Conservation (phyloP, 2,113 vertebrate genomes). For the Heterotis niloticus region DNA sequence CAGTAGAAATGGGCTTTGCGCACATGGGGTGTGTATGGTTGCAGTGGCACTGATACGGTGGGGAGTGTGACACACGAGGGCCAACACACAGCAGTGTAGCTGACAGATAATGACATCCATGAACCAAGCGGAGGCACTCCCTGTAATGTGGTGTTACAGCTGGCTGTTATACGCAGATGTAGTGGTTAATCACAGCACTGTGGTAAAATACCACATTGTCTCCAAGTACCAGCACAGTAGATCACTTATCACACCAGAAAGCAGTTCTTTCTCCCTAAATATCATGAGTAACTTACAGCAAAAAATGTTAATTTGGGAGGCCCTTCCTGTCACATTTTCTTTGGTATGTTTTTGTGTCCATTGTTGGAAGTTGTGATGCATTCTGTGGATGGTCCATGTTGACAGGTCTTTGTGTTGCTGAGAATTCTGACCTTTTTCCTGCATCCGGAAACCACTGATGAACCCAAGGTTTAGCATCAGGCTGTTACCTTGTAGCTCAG, state of each 20-base stretch:
- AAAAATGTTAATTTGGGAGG: too few species aligned
- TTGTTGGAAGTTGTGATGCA: background rate
- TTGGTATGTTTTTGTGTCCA: too few species aligned
- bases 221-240: too few species aligned
- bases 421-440: conserved; percentile 20
- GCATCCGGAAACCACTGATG: background rate
- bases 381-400: background rate
- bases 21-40: background rate
- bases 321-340: too few species aligned
- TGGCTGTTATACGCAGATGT: too few species aligned
- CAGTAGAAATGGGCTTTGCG: too few species aligned
- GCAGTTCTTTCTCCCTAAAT: too few species aligned
- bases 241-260: background rate
- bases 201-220: background rate
- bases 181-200: background rate
- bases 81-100: background rate
- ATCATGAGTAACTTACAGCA: too few species aligned
- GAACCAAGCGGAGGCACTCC: too few species aligned
- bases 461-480: background rate
- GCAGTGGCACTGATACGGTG: too few species aligned
- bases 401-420: background rate
- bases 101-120: too few species aligned
- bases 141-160: too few species aligned
- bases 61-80: background rate
- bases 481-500: background rate